phyloP scores from a whole-genome alignment of 2,888 invertebrate genomes.

The Augiades crinisus region DNA sequence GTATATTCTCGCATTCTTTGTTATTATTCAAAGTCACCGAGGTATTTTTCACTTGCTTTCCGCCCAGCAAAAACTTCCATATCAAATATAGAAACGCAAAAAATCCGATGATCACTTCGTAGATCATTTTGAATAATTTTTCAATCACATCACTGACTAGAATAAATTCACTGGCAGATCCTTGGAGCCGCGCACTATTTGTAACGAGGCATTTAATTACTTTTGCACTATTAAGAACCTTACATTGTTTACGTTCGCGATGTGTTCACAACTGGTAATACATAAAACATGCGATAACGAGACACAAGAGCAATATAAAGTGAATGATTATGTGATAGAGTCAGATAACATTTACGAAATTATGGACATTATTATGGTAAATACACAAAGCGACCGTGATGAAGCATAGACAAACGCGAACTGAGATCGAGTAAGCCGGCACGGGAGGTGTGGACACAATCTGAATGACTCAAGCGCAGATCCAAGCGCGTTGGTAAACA shows the following conservation, averaged over 20 bases:
- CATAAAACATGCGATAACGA: constrained; percentile 38
- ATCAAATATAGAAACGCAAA: constrained; percentile 57
- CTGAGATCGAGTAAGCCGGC: constrained; percentile 54
- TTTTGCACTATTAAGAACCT: constrained; percentile 45
- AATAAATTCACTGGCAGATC: constrained; percentile 47
- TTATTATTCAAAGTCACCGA: constrained; percentile 12
- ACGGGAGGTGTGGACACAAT: constrained; percentile 57
- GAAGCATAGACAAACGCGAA: constrained; percentile 48
- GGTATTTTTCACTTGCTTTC: constrained; percentile 6
- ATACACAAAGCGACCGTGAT: constrained; percentile 43
- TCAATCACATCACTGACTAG: constrained; percentile 61
- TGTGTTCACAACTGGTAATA: constrained; percentile 35
- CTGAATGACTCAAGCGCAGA: constrained; percentile 65
- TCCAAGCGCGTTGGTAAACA: constrained; percentile 66
- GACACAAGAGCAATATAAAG: constrained; percentile 17
- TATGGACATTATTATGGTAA: constrained; percentile 32
- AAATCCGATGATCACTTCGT: constrained; percentile 63
- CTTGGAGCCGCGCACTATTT: constrained; percentile 54
- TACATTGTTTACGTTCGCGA: constrained; percentile 40
- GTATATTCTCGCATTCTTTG: background rate
- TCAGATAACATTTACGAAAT: constrained; percentile 9
- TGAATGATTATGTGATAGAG: constrained; percentile 3
- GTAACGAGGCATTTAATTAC: constrained; percentile 46
- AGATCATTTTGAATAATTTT: constrained; percentile 59
- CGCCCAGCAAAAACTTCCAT: constrained; percentile 58